phyloP scores from a whole-genome alignment of 2,113 vertebrate species.

The Tachysurus vachellii region DNA sequence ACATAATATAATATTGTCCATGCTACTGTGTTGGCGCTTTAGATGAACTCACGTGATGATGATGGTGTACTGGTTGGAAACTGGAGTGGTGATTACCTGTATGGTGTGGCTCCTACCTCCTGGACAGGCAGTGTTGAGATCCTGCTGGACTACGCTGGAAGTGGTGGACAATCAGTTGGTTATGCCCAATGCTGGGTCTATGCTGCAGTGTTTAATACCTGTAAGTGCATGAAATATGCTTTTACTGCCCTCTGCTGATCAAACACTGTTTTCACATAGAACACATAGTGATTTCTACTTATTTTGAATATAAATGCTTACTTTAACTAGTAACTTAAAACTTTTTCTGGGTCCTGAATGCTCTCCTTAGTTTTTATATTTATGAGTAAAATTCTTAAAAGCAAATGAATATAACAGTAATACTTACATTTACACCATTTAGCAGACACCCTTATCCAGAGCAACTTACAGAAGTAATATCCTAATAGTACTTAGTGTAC shows the following conservation, averaged over 20 bases:
- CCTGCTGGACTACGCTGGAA: constrained; percentile 79
- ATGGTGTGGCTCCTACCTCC: constrained; percentile 88
- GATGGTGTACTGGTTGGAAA: constrained; percentile 86
- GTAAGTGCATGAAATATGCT: constrained; percentile 74
- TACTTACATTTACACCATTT: too few relatives aligned
- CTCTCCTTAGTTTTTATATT: not conserved
- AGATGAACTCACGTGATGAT: constrained; percentile 92
- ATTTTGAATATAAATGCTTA: not conserved
- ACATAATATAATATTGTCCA: not conserved
- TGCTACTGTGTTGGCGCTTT: not conserved
- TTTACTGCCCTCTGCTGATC: constrained; percentile 23
- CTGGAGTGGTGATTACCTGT: constrained; percentile 85
- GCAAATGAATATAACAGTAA: not conserved
- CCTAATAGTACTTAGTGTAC: not conserved
- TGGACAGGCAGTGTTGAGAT: constrained; percentile 97
- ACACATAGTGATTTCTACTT: not conserved
- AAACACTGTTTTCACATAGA: not conserved
- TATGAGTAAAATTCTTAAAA: not conserved
- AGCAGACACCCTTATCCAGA: too few relatives aligned
- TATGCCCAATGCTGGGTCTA: constrained; percentile 99
- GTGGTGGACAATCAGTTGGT: constrained; percentile 73
- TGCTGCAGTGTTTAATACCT: constrained; percentile 92
- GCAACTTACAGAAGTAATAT: not conserved
- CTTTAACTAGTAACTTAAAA: not conserved
- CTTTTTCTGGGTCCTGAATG: not conserved